Base-by-base conservation (phyloP, 2,888 invertebrate species). In the Leptinotarsa peninsularis region DNA sequence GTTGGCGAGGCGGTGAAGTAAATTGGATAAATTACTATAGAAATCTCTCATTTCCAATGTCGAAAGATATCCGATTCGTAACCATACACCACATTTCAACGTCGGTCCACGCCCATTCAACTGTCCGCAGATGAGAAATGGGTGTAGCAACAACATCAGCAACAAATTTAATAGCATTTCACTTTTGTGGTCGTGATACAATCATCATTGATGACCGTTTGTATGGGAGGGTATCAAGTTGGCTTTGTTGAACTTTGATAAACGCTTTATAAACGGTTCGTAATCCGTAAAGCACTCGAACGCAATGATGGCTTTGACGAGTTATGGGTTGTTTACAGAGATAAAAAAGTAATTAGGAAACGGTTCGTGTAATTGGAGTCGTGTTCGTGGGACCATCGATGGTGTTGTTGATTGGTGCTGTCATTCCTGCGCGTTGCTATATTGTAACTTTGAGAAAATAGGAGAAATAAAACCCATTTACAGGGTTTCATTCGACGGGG, bases 121-220 rank as follows among this genome's bases (percentile, higher is more conserved):
- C 58, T 58, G 70, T 58, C 70, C 54, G 70, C 49, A 21, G 70
- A 70, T 49, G 70, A 70, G 33, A 58, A 18, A 70, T 70, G 70
- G 70, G 70, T 58, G 70, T 70, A 70, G 58, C 70, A 70, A 58
- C 58, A 58, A 58, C 58, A 58, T 58, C 58, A 58, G 58, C 58
- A 58, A 70, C 70, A 58, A 70, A 58, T 49, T 70, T 70, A 58
- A 58, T 60, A n/a, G 70, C 58, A 60, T 72, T 72, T 72, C 66
- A 72, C 72, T 72, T 71, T 72, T 72, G 72, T 66, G 66, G 23
- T 52, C 67, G 67, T 67, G 54, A 72, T 72, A 58, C 72, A 49
- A 72, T 54, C 56, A 67, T 72, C 67, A 56, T 49, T 72, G 54
- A 54, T 58, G 67, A 58, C 49, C 67, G 50, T 49, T 49, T 67